These are phyloP conservation scores for Andrena trimmerana DNA, from an alignment of 2,888 invertebrate species.

Conservation along the genomic window DNA sequence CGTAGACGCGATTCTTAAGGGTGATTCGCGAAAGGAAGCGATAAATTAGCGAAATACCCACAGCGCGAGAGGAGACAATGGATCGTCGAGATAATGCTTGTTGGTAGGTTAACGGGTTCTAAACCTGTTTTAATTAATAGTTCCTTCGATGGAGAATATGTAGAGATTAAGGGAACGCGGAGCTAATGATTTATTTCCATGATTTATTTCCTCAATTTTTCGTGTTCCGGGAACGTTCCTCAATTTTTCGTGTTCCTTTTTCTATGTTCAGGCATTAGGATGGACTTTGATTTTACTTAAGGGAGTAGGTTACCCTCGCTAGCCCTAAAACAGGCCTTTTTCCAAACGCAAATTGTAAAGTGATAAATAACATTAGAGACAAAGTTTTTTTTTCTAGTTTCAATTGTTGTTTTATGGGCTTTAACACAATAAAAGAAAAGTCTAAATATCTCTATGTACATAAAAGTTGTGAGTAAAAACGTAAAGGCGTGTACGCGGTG, in stretches of 20 bases:
- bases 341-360: no score
- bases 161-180: neutral
- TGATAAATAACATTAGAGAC: no score
- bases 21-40: slow-evolving; percentile 44
- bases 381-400: no score
- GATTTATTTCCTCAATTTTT: slow-evolving; percentile 6
- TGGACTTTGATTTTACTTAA: no score
- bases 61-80: slow-evolving; percentile 44
- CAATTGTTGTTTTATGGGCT: no score
- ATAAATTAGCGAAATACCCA: slow-evolving; percentile 61
- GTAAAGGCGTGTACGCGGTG: no score
- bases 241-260: slow-evolving; percentile 21
- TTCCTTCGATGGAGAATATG: neutral
- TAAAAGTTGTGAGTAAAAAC: no score
- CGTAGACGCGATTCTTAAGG: slow-evolving; percentile 6
- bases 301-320: no score
- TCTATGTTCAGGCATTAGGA: neutral
- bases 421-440: no score
- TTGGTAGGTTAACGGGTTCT: slow-evolving; percentile 46
- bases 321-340: no score
- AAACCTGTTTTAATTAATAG: slow-evolving; percentile 38
- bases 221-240: slow-evolving; percentile 12
- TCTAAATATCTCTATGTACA: no score
- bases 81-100: slow-evolving; percentile 11
- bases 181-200: slow-evolving; percentile 9